Percentiles rank a stretch among this genome's conserved stretches.
Evolutionary conservation across 2,113 vertebrate genomes (phyloP).

Genomic region (Austrofundulus limnaeus): DNA sequence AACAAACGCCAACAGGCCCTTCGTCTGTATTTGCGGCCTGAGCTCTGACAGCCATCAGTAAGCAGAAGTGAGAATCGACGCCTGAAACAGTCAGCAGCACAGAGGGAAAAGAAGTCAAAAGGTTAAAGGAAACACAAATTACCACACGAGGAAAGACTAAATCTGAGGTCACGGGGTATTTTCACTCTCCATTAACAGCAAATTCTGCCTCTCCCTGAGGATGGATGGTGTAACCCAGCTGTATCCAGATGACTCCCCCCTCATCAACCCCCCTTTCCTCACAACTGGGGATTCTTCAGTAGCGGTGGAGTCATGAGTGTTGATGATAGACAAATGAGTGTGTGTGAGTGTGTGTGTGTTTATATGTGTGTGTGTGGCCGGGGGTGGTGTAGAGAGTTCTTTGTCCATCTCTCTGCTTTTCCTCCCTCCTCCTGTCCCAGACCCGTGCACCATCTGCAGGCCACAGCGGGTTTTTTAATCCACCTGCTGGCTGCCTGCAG

Average conservation of each 20-base stretch:
- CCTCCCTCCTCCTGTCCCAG: constrained; percentile 49
- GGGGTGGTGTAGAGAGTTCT: constrained; percentile 17
- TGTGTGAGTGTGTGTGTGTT: too few relatives aligned
- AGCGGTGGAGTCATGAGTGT: constrained; percentile 45
- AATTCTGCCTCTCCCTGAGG: constrained; percentile 46
- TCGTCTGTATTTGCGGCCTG: constrained; percentile 1
- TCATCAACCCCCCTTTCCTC: constrained; percentile 7
- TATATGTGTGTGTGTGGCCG: too few relatives aligned
- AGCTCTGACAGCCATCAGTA: constrained; percentile 33
- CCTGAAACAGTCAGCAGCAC: constrained; percentile 36
- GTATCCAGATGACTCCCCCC: constrained; percentile 26
- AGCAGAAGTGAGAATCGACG: constrained; percentile 53
- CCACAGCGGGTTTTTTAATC: constrained; percentile 51
- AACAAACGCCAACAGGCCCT: background rate
- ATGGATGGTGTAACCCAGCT: constrained; percentile 58
- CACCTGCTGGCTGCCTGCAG: constrained; percentile 52
- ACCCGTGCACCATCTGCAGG: constrained; percentile 67
- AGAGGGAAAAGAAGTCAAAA: constrained; percentile 24
- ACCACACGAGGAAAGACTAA: constrained; percentile 42
- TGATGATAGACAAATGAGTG: constrained; percentile 17
- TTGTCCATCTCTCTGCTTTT: constrained; percentile 53
- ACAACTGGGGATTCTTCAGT: constrained; percentile 50
- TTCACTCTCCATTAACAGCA: constrained; percentile 56
- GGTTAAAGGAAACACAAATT: constrained; percentile 53
- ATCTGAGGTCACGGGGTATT: constrained; percentile 48